A percentile compares a stretch with the other conserved stretches of the same genome.
These are phyloP conservation scores for Pleuronectes platessa DNA, from an alignment of 2,113 vertebrate genomes.

Conservation along the genomic window DNA sequence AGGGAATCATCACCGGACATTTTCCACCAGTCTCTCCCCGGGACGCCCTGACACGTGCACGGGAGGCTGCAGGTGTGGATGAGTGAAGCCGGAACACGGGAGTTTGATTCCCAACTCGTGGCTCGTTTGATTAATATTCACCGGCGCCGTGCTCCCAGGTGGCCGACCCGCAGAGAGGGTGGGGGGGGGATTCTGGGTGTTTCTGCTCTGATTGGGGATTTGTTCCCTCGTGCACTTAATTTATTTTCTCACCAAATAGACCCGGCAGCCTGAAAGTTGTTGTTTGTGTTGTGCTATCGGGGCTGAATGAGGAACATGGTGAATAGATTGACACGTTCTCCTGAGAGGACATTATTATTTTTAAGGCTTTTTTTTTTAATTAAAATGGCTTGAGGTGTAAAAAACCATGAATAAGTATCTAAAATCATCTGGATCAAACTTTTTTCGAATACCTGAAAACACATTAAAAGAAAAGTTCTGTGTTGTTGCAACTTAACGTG, in stretches of 20 bases:
- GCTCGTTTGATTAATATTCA: constrained; percentile 36
- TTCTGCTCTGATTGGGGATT: constrained; percentile 35
- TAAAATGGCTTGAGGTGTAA: background rate
- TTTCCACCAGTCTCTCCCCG: background rate
- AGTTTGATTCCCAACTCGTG: too few species aligned
- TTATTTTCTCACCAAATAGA: background rate
- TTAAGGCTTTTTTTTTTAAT: background rate
- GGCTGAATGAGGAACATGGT: too few species aligned
- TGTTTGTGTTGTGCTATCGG: too few species aligned
- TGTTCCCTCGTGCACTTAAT: constrained; percentile 20
- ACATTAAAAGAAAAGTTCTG: too few species aligned
- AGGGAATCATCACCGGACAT: constrained; percentile 50
- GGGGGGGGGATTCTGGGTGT: constrained; percentile 11
- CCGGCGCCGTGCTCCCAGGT: constrained; percentile 15
- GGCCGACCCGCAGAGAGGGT: constrained; percentile 23
- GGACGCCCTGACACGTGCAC: too few species aligned
- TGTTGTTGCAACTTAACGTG: too few species aligned
- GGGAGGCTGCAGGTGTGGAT: background rate
- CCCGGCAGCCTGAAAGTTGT: too few species aligned
- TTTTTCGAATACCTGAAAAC: too few species aligned
- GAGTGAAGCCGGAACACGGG: too few species aligned
- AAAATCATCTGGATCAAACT: background rate
- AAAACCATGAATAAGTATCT: background rate
- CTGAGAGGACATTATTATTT: background rate
- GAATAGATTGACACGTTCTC: background rate